These are phyloP conservation scores for Mesocricetus auratus DNA, from an alignment of 2,113 vertebrate genomes.

Conservation along the genomic window DNA sequence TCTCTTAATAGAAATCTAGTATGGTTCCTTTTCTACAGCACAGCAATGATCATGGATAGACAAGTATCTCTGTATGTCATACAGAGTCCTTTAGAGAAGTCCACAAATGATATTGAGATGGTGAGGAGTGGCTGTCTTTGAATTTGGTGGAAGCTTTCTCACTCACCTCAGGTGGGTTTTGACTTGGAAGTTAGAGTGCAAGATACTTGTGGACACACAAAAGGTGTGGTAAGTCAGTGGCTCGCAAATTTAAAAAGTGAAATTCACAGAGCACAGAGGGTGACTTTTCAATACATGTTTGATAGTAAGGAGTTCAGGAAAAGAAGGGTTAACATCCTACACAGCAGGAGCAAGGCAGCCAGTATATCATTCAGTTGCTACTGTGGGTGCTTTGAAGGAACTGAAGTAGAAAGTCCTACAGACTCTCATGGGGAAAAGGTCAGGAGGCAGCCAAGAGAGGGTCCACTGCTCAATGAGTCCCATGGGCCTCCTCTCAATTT, in stretches of 20 bases:
- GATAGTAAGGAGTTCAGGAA: too few species aligned
- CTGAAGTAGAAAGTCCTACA: not conserved
- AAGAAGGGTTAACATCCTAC: too few species aligned
- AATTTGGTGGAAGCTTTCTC: not conserved
- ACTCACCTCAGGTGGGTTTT: not conserved
- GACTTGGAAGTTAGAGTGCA: not conserved
- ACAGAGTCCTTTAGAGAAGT: not conserved
- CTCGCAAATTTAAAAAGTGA: not conserved
- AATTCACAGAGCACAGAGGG: not conserved
- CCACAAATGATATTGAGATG: not conserved
- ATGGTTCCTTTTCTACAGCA: not conserved
- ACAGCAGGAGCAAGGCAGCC: fast-evolving
- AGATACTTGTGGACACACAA: not conserved
- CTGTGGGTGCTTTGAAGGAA: not conserved
- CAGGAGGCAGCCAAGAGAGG: not conserved
- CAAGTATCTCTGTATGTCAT: not conserved
- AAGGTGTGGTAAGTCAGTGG: not conserved
- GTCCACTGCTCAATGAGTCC: not conserved
- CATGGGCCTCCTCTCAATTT: not conserved
- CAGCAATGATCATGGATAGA: too few species aligned
- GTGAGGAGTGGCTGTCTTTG: not conserved
- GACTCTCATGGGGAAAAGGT: too few species aligned
- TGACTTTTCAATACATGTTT: not conserved
- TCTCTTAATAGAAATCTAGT: not conserved
- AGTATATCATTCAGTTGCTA: too few species aligned